phyloP scores from a whole-genome alignment of 1,140 invertebrate genomes.

The Drosophila obscura region DNA sequence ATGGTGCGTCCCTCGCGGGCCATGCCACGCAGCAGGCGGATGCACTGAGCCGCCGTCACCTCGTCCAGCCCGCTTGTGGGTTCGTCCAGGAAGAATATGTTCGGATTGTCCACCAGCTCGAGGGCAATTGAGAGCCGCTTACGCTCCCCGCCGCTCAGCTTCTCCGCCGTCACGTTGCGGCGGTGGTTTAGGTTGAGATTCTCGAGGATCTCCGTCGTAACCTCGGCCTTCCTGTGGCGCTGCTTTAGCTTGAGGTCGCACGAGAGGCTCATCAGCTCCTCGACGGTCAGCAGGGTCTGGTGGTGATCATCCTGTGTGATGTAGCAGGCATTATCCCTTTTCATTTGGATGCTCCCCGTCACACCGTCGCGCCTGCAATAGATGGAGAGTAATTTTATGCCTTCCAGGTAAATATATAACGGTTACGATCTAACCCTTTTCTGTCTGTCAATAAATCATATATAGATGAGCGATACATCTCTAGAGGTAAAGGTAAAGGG shows the following conservation, averaged over 20 bases:
- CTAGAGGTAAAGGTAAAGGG: no score
- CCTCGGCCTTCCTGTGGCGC: constrained; percentile 80
- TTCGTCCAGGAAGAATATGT: constrained; percentile 89
- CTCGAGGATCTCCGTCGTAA: constrained; percentile 85
- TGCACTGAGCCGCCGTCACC: constrained; percentile 92
- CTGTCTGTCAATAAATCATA: no score
- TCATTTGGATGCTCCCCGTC: constrained; percentile 85
- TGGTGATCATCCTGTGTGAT: constrained; percentile 96
- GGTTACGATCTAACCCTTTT: no score
- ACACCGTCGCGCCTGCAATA: constrained; percentile 85
- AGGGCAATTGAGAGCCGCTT: constrained; percentile 92
- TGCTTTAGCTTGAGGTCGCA: constrained; percentile 89
- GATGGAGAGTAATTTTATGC: no score
- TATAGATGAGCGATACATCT: no score
- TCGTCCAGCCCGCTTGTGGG: constrained; percentile 94
- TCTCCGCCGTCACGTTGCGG: constrained; percentile 87
- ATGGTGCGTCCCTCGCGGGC: constrained; percentile 89
- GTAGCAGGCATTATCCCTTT: constrained; percentile 88
- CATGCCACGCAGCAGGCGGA: constrained; percentile 88
- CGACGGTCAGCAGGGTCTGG: constrained; percentile 91
- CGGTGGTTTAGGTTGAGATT: constrained; percentile 87
- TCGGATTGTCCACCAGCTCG: constrained; percentile 94
- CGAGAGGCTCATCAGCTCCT: constrained; percentile 93
- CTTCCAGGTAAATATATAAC: no score
- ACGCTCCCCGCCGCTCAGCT: constrained; percentile 90